These are phyloP conservation scores for Halichoeres trimaculatus DNA, from an alignment of 2,113 vertebrate genomes.

Conservation along the genomic window DNA sequence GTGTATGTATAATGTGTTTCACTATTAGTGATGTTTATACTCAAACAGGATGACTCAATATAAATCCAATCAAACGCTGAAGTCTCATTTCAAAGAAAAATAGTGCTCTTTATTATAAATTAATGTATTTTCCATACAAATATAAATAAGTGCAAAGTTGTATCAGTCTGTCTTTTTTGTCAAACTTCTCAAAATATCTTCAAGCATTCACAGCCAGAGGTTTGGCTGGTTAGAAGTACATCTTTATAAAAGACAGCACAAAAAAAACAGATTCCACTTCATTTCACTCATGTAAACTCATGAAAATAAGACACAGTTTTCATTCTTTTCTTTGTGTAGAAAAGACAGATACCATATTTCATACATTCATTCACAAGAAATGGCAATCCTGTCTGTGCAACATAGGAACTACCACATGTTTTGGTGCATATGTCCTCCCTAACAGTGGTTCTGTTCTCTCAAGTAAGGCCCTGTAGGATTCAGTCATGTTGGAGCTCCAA, in stretches of 20 bases:
- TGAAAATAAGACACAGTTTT: conserved; percentile 55
- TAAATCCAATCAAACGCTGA: conserved; percentile 47
- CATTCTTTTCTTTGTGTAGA: conserved; percentile 35
- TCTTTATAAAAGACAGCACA: conserved; percentile 94
- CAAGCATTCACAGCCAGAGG: conserved; percentile 88
- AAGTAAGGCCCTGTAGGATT: conserved; percentile 38
- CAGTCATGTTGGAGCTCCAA: conserved; percentile 46
- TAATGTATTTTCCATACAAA: conserved; percentile 91
- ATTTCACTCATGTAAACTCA: conserved; percentile 89
- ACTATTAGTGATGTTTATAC: background rate
- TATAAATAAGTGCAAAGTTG: conserved; percentile 99
- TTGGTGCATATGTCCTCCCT: background rate
- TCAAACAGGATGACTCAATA: background rate
- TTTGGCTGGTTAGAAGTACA: conserved; percentile 84
- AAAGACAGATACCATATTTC: conserved; percentile 28
- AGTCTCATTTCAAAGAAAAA: conserved; percentile 89
- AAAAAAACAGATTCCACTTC: conserved; percentile 58
- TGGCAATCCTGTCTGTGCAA: conserved; percentile 47
- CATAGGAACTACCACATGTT: conserved; percentile 18
- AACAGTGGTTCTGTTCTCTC: conserved; percentile 27
- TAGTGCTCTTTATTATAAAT: conserved; percentile 99
- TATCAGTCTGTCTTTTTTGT: conserved; percentile 78
- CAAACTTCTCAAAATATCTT: conserved; percentile 85
- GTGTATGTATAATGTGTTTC: background rate
- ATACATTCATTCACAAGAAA: conserved; percentile 75